A percentile compares a stretch with the other conserved stretches of the same genome.
Conservation (phyloP, 2,797 vertebrate species). For the Myotis vivesi region DNA sequence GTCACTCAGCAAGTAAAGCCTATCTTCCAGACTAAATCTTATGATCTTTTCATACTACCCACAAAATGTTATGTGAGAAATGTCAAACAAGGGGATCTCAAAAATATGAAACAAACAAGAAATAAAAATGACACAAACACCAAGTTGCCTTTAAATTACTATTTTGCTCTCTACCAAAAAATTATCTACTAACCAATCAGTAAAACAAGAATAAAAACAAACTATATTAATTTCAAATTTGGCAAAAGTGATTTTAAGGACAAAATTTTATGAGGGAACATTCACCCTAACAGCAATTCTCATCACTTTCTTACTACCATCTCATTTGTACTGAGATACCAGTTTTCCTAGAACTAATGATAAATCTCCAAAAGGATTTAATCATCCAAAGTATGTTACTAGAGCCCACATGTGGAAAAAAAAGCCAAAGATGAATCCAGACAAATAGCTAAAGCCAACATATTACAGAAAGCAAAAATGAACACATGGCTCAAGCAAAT, state of each 20-base stretch:
- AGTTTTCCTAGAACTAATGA: slow-evolving; percentile 49
- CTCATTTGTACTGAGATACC: slow-evolving; percentile 16
- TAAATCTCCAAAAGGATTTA: slow-evolving; percentile 46
- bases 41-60: not conserved
- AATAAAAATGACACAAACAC: not conserved
- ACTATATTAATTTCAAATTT: slow-evolving; percentile 34
- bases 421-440: not conserved
- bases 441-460: slow-evolving; percentile 9
- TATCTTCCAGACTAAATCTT: not conserved
- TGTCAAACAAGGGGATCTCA: slow-evolving; percentile 13
- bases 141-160: slow-evolving; percentile 36
- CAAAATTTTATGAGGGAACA: slow-evolving; percentile 27
- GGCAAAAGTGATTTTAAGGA: slow-evolving; percentile 11
- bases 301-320: not conserved
- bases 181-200: not conserved
- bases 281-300: not conserved
- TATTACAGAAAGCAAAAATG: not conserved
- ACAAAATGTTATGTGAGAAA: slow-evolving; percentile 44
- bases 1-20: not conserved
- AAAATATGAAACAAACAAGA: not conserved
- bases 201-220: slow-evolving; percentile 36
- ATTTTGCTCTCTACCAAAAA: slow-evolving; percentile 11
- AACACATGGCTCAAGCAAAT: not conserved
- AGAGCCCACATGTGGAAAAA: not conserved
- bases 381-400: slow-evolving; percentile 17